Conservation (phyloP, 2,113 vertebrate genomes). For the Hirundichthys speculiger region DNA sequence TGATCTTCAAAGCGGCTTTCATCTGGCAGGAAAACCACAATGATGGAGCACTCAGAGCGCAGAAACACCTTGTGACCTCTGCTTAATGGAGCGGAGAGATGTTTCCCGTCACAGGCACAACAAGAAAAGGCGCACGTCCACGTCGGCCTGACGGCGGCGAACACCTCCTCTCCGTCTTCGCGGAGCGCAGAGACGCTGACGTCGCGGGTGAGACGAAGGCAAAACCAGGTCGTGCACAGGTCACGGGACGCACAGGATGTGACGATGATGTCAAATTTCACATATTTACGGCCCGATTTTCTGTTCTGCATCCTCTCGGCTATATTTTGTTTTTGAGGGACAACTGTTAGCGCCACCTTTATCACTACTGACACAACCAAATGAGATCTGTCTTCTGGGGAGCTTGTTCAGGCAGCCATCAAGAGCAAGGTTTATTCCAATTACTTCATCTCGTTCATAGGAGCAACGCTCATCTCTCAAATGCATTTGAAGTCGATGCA, state of each 20-base stretch:
- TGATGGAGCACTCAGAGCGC: slow-evolving; percentile 67
- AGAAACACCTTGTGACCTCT: slow-evolving; percentile 64
- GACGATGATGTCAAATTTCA: too few species aligned
- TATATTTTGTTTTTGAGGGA: too few species aligned
- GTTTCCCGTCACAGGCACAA: slow-evolving; percentile 55
- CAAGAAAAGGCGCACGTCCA: slow-evolving; percentile 29
- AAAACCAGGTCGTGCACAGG: not conserved
- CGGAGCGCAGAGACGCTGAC: not conserved
- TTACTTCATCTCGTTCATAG: too few species aligned
- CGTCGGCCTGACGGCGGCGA: slow-evolving; percentile 16
- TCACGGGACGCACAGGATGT: not conserved
- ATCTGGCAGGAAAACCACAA: slow-evolving; percentile 58
- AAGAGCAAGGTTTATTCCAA: too few species aligned
- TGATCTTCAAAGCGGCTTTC: slow-evolving; percentile 69
- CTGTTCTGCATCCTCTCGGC: too few species aligned
- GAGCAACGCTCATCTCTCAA: too few species aligned
- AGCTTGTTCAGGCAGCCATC: too few species aligned
- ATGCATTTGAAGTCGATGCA: too few species aligned
- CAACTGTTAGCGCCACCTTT: too few species aligned
- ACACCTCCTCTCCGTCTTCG: slow-evolving; percentile 3
- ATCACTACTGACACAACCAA: too few species aligned
- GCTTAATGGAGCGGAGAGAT: slow-evolving; percentile 71
- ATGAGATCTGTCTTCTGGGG: too few species aligned
- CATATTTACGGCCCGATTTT: too few species aligned
- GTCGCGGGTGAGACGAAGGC: not conserved